Conservation (phyloP, 2,113 vertebrate species). For the Arothron firmamentum region DNA sequence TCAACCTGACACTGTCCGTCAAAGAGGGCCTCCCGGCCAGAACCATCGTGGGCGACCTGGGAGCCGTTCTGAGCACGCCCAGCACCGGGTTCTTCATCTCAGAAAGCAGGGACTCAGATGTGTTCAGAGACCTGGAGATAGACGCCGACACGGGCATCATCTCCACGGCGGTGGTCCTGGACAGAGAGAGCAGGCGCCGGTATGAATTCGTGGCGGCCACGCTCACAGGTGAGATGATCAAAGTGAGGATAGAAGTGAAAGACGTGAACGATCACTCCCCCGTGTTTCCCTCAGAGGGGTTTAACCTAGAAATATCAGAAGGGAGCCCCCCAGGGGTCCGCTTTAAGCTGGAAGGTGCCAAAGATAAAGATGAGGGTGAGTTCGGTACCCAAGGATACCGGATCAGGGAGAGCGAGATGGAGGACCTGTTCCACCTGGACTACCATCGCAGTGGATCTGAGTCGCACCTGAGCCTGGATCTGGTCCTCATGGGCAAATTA, state of each 20-base stretch:
- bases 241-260: constrained; percentile 79
- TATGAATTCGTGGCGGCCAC: constrained; percentile 90
- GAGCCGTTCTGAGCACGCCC: constrained; percentile 71
- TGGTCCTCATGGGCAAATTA: constrained; percentile 77
- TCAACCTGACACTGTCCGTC: constrained; percentile 80
- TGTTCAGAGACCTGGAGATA: constrained; percentile 87
- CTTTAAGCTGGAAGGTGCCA: constrained; percentile 81
- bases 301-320: constrained; percentile 82
- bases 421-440: constrained; percentile 63
- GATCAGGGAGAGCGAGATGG: constrained; percentile 58
- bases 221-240: constrained; percentile 81
- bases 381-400: constrained; percentile 83
- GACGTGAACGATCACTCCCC: constrained; percentile 90
- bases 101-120: constrained; percentile 82
- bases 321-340: constrained; percentile 77
- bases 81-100: constrained; percentile 85
- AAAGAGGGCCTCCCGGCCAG: constrained; percentile 83
- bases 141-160: constrained; percentile 86
- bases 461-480: constrained; percentile 64
- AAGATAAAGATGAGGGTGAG: constrained; percentile 79
- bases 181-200: constrained; percentile 80
- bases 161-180: constrained; percentile 81
- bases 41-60: constrained; percentile 85
- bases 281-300: constrained; percentile 68
- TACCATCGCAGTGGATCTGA: constrained; percentile 40